Evolutionary conservation across 2,113 vertebrate species (phyloP).

Genomic region (Dicrurus megarhynchus): DNA sequence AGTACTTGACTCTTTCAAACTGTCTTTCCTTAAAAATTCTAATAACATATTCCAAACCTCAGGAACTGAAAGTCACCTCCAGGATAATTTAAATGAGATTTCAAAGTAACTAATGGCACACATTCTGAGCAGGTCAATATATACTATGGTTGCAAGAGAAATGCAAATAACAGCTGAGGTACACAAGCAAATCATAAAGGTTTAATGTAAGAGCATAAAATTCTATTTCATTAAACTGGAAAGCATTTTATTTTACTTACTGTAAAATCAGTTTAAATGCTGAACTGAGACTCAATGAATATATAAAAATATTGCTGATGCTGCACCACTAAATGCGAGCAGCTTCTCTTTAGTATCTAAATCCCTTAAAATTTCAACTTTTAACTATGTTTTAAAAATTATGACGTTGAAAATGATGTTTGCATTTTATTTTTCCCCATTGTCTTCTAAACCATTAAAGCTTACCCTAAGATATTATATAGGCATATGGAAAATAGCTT

Average conservation of each 20-base stretch:
- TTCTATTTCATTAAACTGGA: neutral
- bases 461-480: neutral
- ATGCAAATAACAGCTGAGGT: neutral
- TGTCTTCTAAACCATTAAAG: neutral
- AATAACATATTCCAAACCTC: neutral
- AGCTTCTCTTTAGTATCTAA: neutral
- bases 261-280: neutral
- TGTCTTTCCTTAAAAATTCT: neutral
- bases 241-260: neutral
- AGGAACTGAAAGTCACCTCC: neutral
- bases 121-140: neutral
- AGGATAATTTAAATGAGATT: neutral
- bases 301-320: neutral
- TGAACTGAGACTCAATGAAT: neutral
- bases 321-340: neutral
- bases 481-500: neutral
- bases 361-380: neutral
- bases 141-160: neutral
- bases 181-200: neutral
- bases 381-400: neutral
- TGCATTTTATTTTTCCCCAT: neutral
- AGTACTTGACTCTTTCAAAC: neutral
- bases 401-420: neutral
- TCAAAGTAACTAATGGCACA: neutral
- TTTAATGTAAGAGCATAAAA: neutral